Evolutionary conservation across 2,113 vertebrate species (phyloP).

Genomic region (Cyanoramphus novaezelandiae): DNA sequence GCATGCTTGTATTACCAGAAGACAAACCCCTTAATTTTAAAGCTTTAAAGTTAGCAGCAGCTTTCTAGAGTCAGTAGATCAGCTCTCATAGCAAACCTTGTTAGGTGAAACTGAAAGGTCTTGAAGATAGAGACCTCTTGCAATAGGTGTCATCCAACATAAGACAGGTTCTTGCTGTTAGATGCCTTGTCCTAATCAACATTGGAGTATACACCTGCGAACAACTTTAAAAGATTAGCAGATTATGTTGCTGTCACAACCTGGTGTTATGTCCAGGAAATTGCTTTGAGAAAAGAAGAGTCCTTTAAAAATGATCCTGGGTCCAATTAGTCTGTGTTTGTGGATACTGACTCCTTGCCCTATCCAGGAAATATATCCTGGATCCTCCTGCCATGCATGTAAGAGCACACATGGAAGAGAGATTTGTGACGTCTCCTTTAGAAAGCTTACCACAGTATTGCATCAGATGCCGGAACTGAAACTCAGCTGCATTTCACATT

Average conservation of each 20-base stretch:
- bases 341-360: background rate
- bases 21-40: background rate
- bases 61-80: background rate
- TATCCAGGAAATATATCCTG: background rate
- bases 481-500: fast-evolving
- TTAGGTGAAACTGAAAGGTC: background rate
- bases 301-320: background rate
- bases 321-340: background rate
- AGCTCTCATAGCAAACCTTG: background rate
- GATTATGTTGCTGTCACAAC: background rate
- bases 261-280: background rate
- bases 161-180: background rate
- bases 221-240: background rate
- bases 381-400: background rate
- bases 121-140: background rate
- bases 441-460: background rate
- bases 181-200: background rate
- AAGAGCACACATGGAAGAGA: background rate
- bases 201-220: background rate
- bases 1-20: background rate
- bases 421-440: background rate
- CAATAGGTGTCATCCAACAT: background rate
- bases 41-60: background rate
- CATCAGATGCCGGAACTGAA: slow-evolving; percentile 5
- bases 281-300: background rate